phyloP scores from a whole-genome alignment of 2,888 invertebrate genomes.

The Hofmannophila pseudospretella region DNA sequence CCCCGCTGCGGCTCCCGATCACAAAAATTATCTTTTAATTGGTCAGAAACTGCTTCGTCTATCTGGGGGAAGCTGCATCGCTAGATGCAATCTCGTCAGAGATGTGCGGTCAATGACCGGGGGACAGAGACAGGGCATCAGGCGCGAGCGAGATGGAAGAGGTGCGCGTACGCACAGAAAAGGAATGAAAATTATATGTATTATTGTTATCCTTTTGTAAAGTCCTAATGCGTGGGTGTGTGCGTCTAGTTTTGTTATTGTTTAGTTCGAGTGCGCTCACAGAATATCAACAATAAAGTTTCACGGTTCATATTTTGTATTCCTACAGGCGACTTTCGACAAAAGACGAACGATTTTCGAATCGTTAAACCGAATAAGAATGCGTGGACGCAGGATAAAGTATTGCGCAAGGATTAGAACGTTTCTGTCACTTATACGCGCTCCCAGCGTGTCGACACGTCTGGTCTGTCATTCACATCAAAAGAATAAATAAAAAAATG shows the following conservation, averaged over 20 bases:
- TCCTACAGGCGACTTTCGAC: conserved; percentile 26
- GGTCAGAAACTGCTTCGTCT: conserved; percentile 61
- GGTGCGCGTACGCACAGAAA: conserved; percentile 75
- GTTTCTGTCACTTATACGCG: conserved; percentile 44
- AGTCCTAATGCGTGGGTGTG: conserved; percentile 33
- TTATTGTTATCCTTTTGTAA: conserved; percentile 60
- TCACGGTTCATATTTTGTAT: conserved; percentile 11
- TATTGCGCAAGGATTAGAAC: conserved; percentile 34
- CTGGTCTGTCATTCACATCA: conserved; percentile 12
- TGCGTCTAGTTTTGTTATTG: conserved; percentile 50
- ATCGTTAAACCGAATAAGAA: conserved; percentile 12
- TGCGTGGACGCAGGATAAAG: conserved; percentile 4
- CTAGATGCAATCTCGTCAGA: conserved; percentile 75
- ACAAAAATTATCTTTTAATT: conserved; percentile 61
- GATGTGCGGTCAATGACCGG: conserved; percentile 72
- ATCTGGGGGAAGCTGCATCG: conserved; percentile 70
- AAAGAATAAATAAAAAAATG: no score
- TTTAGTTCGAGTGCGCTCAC: conserved; percentile 36
- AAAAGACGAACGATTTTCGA: conserved; percentile 31
- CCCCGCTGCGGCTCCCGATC: conserved; percentile 30
- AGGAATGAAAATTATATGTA: conserved; percentile 72
- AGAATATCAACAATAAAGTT: conserved; percentile 41
- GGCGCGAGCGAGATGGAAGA: conserved; percentile 48
- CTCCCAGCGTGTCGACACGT: conserved; percentile 61
- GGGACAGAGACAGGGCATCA: conserved; percentile 47